A percentile compares a stretch with the other conserved stretches of the same genome.
These are phyloP conservation scores for Bufotes viridis DNA, from an alignment of 2,797 vertebrate genomes.

Conservation along the genomic window DNA sequence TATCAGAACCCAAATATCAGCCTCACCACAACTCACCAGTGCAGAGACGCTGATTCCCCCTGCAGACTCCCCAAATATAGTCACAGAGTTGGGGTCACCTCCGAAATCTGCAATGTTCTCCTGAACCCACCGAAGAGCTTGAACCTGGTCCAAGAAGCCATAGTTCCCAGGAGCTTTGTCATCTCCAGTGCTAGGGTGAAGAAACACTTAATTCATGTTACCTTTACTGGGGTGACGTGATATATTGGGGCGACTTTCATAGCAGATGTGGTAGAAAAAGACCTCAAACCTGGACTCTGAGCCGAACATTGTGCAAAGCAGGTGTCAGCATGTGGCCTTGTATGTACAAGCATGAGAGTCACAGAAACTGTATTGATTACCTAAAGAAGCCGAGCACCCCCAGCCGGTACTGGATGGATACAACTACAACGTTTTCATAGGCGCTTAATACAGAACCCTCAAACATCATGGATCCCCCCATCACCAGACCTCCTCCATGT, in stretches of 20 bases:
- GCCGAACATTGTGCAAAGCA: not conserved
- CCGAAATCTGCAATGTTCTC: slow-evolving; percentile 76
- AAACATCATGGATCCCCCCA: slow-evolving; percentile 71
- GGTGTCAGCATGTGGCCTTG: not conserved
- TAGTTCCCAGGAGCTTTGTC: slow-evolving; percentile 82
- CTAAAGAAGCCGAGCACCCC: slow-evolving; percentile 82
- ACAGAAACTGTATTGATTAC: slow-evolving; percentile 64
- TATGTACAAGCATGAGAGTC: not conserved
- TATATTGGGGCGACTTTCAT: not conserved
- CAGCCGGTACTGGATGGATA: slow-evolving; percentile 82
- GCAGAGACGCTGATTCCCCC: slow-evolving; percentile 83
- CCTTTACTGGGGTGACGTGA: not conserved
- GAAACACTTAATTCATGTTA: not conserved
- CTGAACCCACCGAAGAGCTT: slow-evolving; percentile 85
- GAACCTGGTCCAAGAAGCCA: slow-evolving; percentile 87
- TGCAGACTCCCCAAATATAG: slow-evolving; percentile 85
- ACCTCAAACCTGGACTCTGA: not conserved
- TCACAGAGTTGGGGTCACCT: slow-evolving; percentile 75
- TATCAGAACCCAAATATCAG: not conserved
- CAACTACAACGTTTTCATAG: slow-evolving; percentile 80
- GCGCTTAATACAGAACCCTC: slow-evolving; percentile 78
- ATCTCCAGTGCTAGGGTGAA: slow-evolving; percentile 80
- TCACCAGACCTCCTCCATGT: slow-evolving; percentile 48
- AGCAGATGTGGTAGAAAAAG: not conserved
- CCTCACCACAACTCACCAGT: slow-evolving; percentile 73